Base-by-base conservation (phyloP, 2,113 vertebrate genomes). In the Poeciliopsis turrubarensis region DNA sequence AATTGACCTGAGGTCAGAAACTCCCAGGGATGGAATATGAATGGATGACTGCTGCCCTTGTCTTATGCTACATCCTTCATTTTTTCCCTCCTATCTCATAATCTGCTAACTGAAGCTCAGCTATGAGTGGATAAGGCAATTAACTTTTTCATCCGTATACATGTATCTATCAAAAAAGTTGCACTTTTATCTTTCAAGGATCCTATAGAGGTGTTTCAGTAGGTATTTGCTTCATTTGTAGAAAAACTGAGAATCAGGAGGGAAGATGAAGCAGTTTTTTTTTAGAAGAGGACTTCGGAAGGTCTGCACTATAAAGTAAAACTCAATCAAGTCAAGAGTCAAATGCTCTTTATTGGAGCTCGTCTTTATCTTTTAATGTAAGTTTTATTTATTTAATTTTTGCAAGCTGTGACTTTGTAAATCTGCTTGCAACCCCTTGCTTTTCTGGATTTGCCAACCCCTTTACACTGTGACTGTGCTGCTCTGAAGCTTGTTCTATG, bases 131-230 rank as follows among this genome's bases (percentile, higher is more conserved):
- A 81, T 64, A 68, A 87, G 80, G 72, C 80, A 22, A 62, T 69
- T 60, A 44, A 80, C 74, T 81, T 78, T 87, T 85, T 78, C 77
- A 86, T 80, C 73, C 81, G 80, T 77, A 82, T 82, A 86, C 80
- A 86, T 73, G 73, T 89, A 83, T 87, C 81, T 85, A 89, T 92
- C 89, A 83, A 86, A 93, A 88, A 79, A 86, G 90, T 92, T 94
- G 93, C 92, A 94, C 93, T 93, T 93, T 92, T 91, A 83, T 83
- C 92, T 91, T 84, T 87, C 37, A 78, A 83, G 78, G 82, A 85
- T 84, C 78, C 73, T 77, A 47, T 78, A 79, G 75, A 68, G 73
- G 84, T 85, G 83, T 83, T 90, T 85, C 79, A 77, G 81, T 87
- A 80, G 82, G 80, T 81, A 60, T 88, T 83, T 77, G 82, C 79